Conservation (phyloP, 1,140 invertebrate genomes). For the Drosophila neocordata region DNA sequence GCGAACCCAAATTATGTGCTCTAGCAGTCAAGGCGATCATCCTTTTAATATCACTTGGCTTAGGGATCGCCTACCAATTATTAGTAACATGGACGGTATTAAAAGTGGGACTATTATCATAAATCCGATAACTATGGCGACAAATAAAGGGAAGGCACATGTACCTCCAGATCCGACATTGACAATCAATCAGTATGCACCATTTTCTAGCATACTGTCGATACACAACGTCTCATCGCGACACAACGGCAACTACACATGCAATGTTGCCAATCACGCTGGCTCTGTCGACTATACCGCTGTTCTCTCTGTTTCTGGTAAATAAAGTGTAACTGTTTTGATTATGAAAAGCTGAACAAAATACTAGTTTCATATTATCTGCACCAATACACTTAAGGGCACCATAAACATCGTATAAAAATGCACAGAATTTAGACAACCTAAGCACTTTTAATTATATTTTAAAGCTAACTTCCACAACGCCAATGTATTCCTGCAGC, state of each 20-base stretch:
- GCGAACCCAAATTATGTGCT: constrained; percentile 90
- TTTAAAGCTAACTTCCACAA: too few species aligned
- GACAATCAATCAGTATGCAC: constrained; percentile 82
- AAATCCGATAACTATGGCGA: constrained; percentile 8
- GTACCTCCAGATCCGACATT: constrained; percentile 59
- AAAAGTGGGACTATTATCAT: constrained; percentile 9
- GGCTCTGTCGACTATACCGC: constrained; percentile 85
- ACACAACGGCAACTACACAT: constrained; percentile 88
- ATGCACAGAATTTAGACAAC: constrained; percentile 31
- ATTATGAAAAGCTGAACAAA: constrained; percentile 24
- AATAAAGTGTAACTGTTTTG: constrained; percentile 58
- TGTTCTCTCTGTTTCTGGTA: constrained; percentile 87
- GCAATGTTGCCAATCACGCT: constrained; percentile 86
- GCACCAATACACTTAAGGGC: constrained; percentile 41
- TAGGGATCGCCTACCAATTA: constrained; percentile 83
- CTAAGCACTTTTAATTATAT: neutral
- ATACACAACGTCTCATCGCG: constrained; percentile 86
- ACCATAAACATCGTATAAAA: constrained; percentile 47
- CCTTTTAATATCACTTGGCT: constrained; percentile 89
- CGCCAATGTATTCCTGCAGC: too few species aligned
- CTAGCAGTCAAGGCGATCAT: constrained; percentile 89
- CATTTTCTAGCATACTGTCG: constrained; percentile 85
- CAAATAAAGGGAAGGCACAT: constrained; percentile 36
- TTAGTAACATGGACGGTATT: constrained; percentile 22
- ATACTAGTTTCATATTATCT: constrained; percentile 30